Conservation (phyloP, 2,888 invertebrate genomes). For the Harpalus rufipes region DNA sequence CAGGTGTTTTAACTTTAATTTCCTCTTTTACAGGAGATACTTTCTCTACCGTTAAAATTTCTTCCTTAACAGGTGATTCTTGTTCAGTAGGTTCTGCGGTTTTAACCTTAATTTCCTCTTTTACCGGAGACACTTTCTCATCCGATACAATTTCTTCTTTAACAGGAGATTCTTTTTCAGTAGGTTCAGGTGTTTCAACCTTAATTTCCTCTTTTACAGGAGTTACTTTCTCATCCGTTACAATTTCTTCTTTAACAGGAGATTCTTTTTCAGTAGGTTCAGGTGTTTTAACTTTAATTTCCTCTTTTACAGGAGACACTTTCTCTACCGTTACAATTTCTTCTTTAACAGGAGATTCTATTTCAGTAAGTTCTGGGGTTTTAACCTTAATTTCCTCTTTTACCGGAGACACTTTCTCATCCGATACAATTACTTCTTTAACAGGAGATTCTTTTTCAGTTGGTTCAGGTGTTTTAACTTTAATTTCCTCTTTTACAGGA, state of each 20-base stretch:
- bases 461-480: neutral
- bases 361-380: neutral
- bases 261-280: neutral
- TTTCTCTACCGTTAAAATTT: neutral
- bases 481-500: neutral
- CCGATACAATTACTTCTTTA: constrained; percentile 16
- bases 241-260: constrained; percentile 26
- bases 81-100: neutral
- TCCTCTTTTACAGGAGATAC: neutral
- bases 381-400: neutral
- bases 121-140: neutral
- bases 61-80: constrained; percentile 7
- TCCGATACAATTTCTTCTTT: constrained; percentile 24
- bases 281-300: neutral
- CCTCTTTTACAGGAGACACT: neutral
- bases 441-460: neutral
- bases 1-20: neutral
- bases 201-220: neutral
- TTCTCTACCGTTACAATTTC: constrained; percentile 15
- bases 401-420: neutral
- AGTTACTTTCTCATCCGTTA: neutral
- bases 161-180: neutral
- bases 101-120: neutral
- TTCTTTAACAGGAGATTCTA: neutral
- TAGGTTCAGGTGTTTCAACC: neutral